These are phyloP conservation scores for Plagiodera versicolora DNA, from an alignment of 2,888 invertebrate genomes.

Conservation along the genomic window DNA sequence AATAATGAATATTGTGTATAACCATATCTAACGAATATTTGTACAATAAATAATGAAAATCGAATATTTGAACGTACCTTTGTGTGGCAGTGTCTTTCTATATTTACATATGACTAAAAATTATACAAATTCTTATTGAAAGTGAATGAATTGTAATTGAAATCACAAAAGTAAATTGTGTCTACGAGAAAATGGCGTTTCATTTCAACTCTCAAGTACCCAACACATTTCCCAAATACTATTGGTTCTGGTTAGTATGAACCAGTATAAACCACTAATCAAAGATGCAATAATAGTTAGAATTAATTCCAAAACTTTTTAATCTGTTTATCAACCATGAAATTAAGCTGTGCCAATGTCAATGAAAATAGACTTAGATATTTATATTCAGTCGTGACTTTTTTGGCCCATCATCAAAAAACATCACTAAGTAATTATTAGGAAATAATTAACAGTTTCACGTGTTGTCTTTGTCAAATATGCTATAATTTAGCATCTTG, in stretches of 20 bases:
- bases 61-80: constrained; percentile 5
- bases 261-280: too few relatives aligned
- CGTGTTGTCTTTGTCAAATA: background rate
- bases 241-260: too few relatives aligned
- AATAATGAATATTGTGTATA: constrained; percentile 7
- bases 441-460: background rate
- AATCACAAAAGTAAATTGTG: background rate
- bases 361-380: too few relatives aligned
- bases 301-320: too few relatives aligned
- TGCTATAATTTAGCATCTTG: background rate
- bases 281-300: too few relatives aligned
- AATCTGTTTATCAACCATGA: too few relatives aligned
- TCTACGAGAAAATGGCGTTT: background rate
- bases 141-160: background rate
- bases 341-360: too few relatives aligned
- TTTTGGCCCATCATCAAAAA: too few relatives aligned
- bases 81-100: background rate
- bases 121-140: background rate
- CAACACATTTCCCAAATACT: too few relatives aligned
- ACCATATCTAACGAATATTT: constrained; percentile 20
- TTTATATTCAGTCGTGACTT: too few relatives aligned
- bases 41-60: constrained; percentile 17
- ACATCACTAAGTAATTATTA: too few relatives aligned
- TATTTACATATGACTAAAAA: background rate
- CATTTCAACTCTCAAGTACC: background rate